Base-by-base conservation (phyloP, 2,113 vertebrate genomes). In the Tyto alba region DNA sequence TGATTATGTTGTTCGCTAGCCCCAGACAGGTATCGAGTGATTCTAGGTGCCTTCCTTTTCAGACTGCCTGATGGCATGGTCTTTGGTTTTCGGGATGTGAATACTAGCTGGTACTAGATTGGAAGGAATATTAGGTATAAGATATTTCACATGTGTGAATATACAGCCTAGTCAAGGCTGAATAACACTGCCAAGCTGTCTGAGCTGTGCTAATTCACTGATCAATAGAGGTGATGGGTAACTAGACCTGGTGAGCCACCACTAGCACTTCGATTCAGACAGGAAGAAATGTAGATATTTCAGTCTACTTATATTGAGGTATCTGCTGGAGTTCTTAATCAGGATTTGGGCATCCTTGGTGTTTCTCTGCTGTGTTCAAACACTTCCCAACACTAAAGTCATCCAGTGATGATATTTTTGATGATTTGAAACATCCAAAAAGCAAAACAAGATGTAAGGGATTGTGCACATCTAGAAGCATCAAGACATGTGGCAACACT, bases 401-500 rank as follows among this genome's bases (percentile, higher is more conserved):
- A 22, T 23, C 75, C 72, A 36, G 32, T 80, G 73, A 57, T 3
- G 6, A 2, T 34, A 8, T 10, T 32, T 81, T 74, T 52, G 45
- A 57, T 47, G 55, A 47, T 93, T 32, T 69, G 56, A 79, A 89
- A 60, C 45, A 52, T 72, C 45, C 45, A 45, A 6, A 60, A 45
- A 75, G 7, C 67, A 85, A 95, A 95, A n/a, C 45, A 64, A 93
- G 62, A 50, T 71, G 45, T 62, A 68, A 45, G 83, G 91, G 36
- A 40, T 88, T 74, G 77, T 80, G 60, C 67, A 56, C 82, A 85
- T 93, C 63, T 30, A 56, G 79, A 87, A 97, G 80, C 71, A 96
- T 90, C 68, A 84, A 90, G 91, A 85, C 91, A 75, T 95, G 89
- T 90, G 95, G 94, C 89, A 96, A 96, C 93, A 84, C 81, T 84